Evolutionary conservation across 2,113 vertebrate species (phyloP), one percentile per base, ranked within the genome.

Genomic region (Brienomyrus longianalis): DNA sequence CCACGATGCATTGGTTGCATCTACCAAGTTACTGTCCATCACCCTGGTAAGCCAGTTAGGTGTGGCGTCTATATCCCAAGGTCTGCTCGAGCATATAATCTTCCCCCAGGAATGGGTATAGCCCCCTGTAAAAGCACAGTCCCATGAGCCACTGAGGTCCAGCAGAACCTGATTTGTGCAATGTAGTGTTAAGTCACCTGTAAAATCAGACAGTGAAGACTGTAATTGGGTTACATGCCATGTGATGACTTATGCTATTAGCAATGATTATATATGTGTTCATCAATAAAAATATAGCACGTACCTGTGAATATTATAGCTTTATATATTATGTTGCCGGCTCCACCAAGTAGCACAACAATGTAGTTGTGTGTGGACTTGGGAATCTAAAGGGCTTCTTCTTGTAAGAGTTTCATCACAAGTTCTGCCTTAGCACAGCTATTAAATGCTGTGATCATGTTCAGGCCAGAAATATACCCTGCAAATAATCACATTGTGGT

Each of bases 401-500:
- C 45, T 48, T 9, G 74, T 80, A 80, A 80, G 17, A 43, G 13
- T 43, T 43, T 43, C 35, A 80, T 39, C 31, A 80, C 13, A 80
- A 80, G 74, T 43, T 80, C 13, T 35, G 31, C 13, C 74, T 80
- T 43, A 80, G 74, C 15, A 80, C 74, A 80, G 31, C 45, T 86
- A 86, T 86, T 86, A 86, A 86, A 86, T 17, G 70, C 31, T 80
- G 74, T 80, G 35, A 80, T 80, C 74, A 80, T 43, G 74, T 80
- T 80, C 31, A 31, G n/a, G 85, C 51, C 51, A 52, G 51, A 87
- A 87, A 86, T 35, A 87, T 87, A 51, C 83, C 83, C 83, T 86
- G 83, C 31, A 87, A 87, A 88, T 88, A 90, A 92, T 91, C 84
- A 77, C 89, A 83, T 90, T 74, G 87, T 50, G 89, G 88, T 90